These are phyloP conservation scores for Exephanes ischioxanthus DNA, from an alignment of 2,888 invertebrate genomes.

Conservation along the genomic window DNA sequence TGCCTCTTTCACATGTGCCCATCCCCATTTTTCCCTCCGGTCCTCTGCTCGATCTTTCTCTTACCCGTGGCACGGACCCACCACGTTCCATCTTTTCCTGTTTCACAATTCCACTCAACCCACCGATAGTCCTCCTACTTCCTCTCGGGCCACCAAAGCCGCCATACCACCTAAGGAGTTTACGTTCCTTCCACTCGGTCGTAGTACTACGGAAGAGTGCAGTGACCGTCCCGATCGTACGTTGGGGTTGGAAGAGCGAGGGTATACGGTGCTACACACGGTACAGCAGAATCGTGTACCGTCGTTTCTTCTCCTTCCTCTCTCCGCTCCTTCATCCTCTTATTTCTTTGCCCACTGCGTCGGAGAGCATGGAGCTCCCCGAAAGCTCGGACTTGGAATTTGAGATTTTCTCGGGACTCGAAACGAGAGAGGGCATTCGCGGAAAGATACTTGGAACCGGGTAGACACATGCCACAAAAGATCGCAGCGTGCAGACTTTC, in stretches of 20 bases:
- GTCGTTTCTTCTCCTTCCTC: neutral
- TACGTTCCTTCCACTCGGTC: slow-evolving; percentile 43
- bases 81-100: slow-evolving; percentile 25
- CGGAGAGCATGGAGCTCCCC: slow-evolving; percentile 18
- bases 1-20: slow-evolving; percentile 36
- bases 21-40: slow-evolving; percentile 49
- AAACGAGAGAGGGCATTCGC: slow-evolving; percentile 47
- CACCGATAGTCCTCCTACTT: slow-evolving; percentile 47
- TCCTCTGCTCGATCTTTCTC: slow-evolving; percentile 52
- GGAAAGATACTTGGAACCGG: slow-evolving; percentile 38
- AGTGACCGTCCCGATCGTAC: slow-evolving; percentile 41
- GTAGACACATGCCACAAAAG: slow-evolving; percentile 14
- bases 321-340: neutral
- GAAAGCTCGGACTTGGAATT: slow-evolving; percentile 47
- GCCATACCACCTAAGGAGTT: slow-evolving; percentile 45
- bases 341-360: slow-evolving; percentile 37
- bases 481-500: slow-evolving; percentile 34
- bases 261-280: slow-evolving; percentile 29
- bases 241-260: neutral
- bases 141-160: slow-evolving; percentile 28
- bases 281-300: slow-evolving; percentile 23
- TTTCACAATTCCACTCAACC: slow-evolving; percentile 45
- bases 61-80: slow-evolving; percentile 46
- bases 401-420: slow-evolving; percentile 41
- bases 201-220: slow-evolving; percentile 30